Percentiles rank a stretch among this genome's conserved stretches.
phyloP scores from a whole-genome alignment of 1,140 invertebrate species.

The Scaptomyza pallida region DNA sequence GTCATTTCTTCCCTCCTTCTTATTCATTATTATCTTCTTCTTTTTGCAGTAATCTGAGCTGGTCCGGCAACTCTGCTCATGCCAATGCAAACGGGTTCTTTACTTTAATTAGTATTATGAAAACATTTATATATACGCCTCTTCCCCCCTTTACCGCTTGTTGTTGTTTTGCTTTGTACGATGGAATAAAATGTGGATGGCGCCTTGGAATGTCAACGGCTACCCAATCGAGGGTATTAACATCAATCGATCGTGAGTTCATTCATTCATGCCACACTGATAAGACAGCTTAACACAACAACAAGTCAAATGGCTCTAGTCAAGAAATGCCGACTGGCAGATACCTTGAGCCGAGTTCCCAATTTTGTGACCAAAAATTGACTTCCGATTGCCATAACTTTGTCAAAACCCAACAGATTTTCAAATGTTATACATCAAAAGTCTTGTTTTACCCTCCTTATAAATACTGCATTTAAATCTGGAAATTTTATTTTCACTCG shows the following conservation, averaged over 20 bases:
- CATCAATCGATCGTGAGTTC: constrained; percentile 68
- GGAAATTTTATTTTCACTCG: no score
- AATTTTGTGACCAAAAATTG: no score
- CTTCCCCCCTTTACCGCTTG: neutral
- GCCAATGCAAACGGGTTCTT: constrained; percentile 57
- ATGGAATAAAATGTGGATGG: constrained; percentile 30
- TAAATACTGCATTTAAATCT: no score
- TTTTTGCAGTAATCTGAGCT: neutral
- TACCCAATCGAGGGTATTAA: constrained; percentile 73
- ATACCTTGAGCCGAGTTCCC: no score
- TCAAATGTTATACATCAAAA: no score
- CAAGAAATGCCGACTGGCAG: no score
- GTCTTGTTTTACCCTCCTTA: no score
- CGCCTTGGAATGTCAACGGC: constrained; percentile 71
- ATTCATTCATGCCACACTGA: constrained; percentile 80
- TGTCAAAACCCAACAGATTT: no score
- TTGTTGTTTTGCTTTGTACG: neutral
- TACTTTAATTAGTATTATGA: constrained; percentile 69
- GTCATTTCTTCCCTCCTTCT: constrained; percentile 33
- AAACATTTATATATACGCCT: constrained; percentile 60
- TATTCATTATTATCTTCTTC: no score
- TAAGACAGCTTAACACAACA: no score
- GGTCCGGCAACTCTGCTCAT: constrained; percentile 43
- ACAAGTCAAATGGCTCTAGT: no score
- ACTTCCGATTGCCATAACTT: no score